A percentile compares a stretch with the other conserved stretches of the same genome.
Evolutionary conservation across 2,113 vertebrate genomes (phyloP).

Genomic region (Microtus montanus): DNA sequence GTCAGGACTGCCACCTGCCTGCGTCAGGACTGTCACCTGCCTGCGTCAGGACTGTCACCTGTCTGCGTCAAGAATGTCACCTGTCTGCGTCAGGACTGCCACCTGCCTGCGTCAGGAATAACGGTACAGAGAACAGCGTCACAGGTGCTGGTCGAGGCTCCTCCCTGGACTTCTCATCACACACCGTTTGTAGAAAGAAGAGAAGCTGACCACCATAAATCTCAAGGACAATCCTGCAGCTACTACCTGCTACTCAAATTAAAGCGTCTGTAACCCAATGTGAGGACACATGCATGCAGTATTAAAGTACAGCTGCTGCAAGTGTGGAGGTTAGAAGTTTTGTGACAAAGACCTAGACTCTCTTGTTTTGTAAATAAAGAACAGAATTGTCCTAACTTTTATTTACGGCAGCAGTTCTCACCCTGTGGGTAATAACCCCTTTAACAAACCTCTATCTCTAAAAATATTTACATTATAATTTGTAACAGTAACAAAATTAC

Average conservation of each 20-base stretch:
- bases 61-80: rapidly evolving
- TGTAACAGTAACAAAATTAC: neutral
- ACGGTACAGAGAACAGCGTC: neutral
- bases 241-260: neutral
- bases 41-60: too few species aligned
- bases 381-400: neutral
- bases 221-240: neutral
- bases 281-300: neutral
- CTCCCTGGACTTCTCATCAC: neutral
- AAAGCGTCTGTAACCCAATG: neutral
- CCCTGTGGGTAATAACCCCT: neutral
- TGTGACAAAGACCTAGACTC: neutral
- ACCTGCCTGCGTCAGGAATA: neutral
- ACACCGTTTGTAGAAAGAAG: neutral
- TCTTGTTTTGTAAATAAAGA: conserved; percentile 21
- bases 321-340: neutral
- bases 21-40: neutral
- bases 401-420: neutral
- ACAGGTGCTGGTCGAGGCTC: neutral
- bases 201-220: neutral
- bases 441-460: neutral
- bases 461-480: neutral
- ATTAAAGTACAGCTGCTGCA: neutral
- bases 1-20: neutral
- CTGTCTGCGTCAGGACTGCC: rapidly evolving